A percentile compares a stretch with the other conserved stretches of the same genome.
Conservation (phyloP, 2,113 vertebrate species). For the Osmerus eperlanus region DNA sequence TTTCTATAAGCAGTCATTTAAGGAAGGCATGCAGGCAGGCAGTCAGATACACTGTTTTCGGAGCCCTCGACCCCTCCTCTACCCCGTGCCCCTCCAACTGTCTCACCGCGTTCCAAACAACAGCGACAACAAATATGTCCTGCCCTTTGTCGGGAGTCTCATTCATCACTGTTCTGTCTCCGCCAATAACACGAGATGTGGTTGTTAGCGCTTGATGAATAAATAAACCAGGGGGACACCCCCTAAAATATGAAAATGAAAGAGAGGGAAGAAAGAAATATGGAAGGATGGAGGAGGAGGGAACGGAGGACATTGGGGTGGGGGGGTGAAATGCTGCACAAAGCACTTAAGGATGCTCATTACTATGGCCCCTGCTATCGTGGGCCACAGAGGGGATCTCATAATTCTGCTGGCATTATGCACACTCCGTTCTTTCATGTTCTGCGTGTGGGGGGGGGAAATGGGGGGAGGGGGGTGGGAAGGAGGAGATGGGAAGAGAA, state of each 20-base stretch:
- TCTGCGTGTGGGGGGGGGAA: slow-evolving; percentile 69
- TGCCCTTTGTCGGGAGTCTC: slow-evolving; percentile 24
- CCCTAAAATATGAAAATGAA: slow-evolving; percentile 64
- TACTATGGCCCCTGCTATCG: slow-evolving; percentile 87
- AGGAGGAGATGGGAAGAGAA: neutral
- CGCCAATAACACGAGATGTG: slow-evolving; percentile 52
- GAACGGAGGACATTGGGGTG: neutral
- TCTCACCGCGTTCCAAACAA: slow-evolving; percentile 22
- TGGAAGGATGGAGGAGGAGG: slow-evolving; percentile 37
- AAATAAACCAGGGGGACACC: slow-evolving; percentile 57
- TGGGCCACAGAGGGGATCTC: slow-evolving; percentile 84
- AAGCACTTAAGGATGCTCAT: slow-evolving; percentile 87
- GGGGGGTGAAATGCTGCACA: slow-evolving; percentile 55
- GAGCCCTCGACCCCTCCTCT: neutral
- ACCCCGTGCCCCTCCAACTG: neutral
- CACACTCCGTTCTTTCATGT: slow-evolving; percentile 96
- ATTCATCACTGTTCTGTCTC: slow-evolving; percentile 28
- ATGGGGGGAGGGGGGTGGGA: slow-evolving; percentile 18
- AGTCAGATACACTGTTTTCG: neutral
- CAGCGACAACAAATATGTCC: slow-evolving; percentile 21
- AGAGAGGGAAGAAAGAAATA: slow-evolving; percentile 56
- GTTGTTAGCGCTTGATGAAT: slow-evolving; percentile 57
- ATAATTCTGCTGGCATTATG: slow-evolving; percentile 97
- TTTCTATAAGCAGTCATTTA: slow-evolving; percentile 18
- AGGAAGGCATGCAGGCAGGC: neutral